Percentiles rank a stretch among this genome's conserved stretches.
phyloP scores from a whole-genome alignment of 2,113 vertebrate species.

The Sinocyclocheilus anophthalmus region DNA sequence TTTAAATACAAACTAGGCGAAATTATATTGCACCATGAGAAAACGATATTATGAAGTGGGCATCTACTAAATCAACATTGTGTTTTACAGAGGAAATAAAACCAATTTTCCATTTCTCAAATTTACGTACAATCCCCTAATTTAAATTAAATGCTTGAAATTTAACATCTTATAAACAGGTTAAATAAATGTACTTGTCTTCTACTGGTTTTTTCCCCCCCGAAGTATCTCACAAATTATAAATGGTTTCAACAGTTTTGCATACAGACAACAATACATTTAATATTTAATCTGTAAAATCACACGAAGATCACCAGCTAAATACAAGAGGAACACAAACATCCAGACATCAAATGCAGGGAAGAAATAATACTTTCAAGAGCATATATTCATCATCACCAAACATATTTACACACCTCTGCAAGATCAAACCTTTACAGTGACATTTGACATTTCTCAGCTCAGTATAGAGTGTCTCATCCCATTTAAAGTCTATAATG shows the following conservation, averaged over 20 bases:
- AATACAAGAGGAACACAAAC: conserved; percentile 66
- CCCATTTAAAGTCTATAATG: conserved; percentile 20
- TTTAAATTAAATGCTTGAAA: conserved; percentile 14
- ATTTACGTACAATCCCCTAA: background rate
- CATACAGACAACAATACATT: conserved; percentile 58
- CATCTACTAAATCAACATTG: background rate
- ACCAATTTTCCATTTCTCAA: conserved; percentile 39
- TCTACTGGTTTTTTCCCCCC: background rate
- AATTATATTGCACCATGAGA: conserved; percentile 27
- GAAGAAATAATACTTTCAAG: conserved; percentile 55
- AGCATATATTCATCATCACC: conserved; percentile 51
- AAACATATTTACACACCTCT: conserved; percentile 54
- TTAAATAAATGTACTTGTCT: conserved; percentile 37
- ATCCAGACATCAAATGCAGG: conserved; percentile 64
- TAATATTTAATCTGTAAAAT: conserved; percentile 55
- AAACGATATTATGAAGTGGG: conserved; percentile 4
- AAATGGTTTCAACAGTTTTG: conserved; percentile 51
- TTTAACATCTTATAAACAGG: conserved; percentile 29
- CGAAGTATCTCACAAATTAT: conserved; percentile 38
- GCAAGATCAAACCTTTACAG: conserved; percentile 25
- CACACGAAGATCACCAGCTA: conserved; percentile 59
- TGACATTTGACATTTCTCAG: conserved; percentile 29
- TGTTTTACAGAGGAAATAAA: background rate
- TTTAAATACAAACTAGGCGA: background rate
- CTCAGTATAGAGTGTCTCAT: conserved; percentile 29